Evolutionary conservation across 1,140 invertebrate genomes (phyloP).

Genomic region (Ceratina japonica): DNA sequence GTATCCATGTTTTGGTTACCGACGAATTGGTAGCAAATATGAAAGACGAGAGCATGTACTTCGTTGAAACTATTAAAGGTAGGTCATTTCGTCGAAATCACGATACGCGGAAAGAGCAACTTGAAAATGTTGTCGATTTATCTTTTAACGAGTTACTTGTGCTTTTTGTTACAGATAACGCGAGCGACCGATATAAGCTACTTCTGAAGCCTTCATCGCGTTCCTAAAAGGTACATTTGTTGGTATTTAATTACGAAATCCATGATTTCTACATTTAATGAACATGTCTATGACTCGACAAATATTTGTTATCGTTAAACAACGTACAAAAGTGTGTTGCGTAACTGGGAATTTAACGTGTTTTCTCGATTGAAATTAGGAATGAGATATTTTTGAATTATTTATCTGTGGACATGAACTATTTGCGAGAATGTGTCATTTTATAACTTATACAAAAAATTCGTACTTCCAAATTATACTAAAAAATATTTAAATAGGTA

Average conservation of each 20-base stretch:
- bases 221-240: constrained; percentile 14
- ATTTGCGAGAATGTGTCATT: background rate
- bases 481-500: too few species aligned
- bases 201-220: constrained; percentile 63
- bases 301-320: background rate
- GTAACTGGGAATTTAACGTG: background rate
- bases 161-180: constrained; percentile 63
- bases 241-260: constrained; percentile 10
- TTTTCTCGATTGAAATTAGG: background rate
- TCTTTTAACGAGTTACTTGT: background rate
- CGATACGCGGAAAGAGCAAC: background rate
- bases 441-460: background rate
- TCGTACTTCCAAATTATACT: too few species aligned
- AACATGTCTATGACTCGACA: constrained; percentile 35
- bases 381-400: background rate
- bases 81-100: constrained; percentile 27
- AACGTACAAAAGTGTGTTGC: background rate
- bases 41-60: constrained; percentile 84
- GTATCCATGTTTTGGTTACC: constrained; percentile 87
- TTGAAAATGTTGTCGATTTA: background rate
- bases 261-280: constrained; percentile 10
- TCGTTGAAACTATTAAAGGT: constrained; percentile 81
- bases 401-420: background rate
- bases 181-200: constrained; percentile 69
- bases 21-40: constrained; percentile 86